Conservation (phyloP, 1,140 invertebrate genomes). For the Anastrepha obliqua region DNA sequence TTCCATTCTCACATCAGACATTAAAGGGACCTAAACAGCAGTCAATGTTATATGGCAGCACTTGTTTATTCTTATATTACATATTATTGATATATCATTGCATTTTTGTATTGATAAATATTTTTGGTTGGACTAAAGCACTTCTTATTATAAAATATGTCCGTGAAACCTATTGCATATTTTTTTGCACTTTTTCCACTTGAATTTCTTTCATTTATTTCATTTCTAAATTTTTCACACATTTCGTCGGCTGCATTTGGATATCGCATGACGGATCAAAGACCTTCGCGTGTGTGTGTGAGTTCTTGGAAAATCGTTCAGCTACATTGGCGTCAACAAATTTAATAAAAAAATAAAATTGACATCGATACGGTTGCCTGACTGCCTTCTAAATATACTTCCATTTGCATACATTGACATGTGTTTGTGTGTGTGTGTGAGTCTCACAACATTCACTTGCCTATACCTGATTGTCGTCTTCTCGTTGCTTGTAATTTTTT, state of each 20-base stretch:
- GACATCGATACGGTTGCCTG: conserved; percentile 34
- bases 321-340: conserved; percentile 40
- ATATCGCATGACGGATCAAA: neutral
- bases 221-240: neutral
- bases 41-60: too few species aligned
- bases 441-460: neutral
- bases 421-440: neutral
- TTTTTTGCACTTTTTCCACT: too few species aligned
- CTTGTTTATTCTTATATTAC: too few species aligned
- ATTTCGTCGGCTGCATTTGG: neutral
- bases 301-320: neutral
- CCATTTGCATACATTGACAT: neutral
- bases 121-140: too few species aligned
- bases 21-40: too few species aligned
- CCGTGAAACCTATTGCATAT: too few species aligned
- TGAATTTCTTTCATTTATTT: neutral
- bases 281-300: neutral
- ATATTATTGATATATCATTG: too few species aligned
- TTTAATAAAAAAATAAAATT: conserved; percentile 44
- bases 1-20: too few species aligned
- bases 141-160: too few species aligned
- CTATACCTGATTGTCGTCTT: neutral
- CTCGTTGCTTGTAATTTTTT: neutral
- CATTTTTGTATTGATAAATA: too few species aligned
- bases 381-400: conserved; percentile 29